Evolutionary conservation across 2,888 invertebrate genomes (phyloP).

Genomic region (Tipula confusa): DNA sequence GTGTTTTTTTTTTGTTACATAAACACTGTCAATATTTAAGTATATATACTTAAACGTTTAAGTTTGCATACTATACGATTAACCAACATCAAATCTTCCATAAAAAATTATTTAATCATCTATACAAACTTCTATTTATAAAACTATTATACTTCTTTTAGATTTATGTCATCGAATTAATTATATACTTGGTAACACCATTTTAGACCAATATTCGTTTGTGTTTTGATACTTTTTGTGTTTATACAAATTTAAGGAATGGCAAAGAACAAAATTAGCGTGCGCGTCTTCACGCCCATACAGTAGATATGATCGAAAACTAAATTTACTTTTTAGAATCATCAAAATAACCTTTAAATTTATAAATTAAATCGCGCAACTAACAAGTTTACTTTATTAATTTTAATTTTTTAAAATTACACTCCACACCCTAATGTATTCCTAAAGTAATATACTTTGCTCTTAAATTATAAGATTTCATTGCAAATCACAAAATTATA

Average conservation of each 20-base stretch:
- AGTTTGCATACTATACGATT: no score
- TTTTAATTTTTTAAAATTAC: neutral
- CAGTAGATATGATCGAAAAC: neutral
- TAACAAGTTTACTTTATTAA: neutral
- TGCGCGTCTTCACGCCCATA: neutral
- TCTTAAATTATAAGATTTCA: no score
- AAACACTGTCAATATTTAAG: neutral
- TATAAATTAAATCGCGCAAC: neutral
- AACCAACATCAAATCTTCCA: neutral
- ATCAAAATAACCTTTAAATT: no score
- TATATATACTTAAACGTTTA: no score
- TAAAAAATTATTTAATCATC: neutral
- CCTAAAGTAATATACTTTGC: neutral
- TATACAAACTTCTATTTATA: neutral
- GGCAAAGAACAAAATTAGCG: neutral
- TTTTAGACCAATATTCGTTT: neutral
- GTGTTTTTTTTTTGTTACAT: neutral
- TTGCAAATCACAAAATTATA: neutral
- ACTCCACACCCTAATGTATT: neutral
- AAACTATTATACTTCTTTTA: neutral
- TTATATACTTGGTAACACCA: neutral
- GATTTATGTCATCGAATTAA: neutral
- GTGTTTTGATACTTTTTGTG: neutral
- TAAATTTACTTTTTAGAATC: neutral
- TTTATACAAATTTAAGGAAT: neutral